A percentile compares a stretch with the other conserved stretches of the same genome.
Evolutionary conservation across 2,797 vertebrate genomes (phyloP).

Genomic region (Furcifer pardalis): DNA sequence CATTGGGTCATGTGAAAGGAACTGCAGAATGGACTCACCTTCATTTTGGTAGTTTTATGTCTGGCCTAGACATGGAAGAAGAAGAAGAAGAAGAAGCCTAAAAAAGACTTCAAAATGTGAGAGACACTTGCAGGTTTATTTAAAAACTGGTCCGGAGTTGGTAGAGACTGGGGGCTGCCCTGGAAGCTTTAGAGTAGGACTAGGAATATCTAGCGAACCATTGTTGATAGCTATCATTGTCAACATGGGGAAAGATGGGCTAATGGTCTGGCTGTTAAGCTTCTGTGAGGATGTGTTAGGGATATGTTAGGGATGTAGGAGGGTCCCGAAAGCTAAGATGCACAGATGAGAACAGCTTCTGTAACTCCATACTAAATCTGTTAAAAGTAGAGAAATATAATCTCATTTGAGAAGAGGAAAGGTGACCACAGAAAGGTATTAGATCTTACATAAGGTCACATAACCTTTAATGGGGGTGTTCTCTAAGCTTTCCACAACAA

Average conservation of each 20-base stretch:
- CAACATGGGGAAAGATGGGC: not conserved
- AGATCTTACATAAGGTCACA: not conserved
- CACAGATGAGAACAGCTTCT: not conserved
- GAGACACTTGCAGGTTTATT: too few species aligned
- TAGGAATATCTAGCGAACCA: too few species aligned
- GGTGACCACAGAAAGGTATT: constrained; percentile 11
- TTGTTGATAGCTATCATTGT: too few species aligned
- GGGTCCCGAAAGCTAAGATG: not conserved
- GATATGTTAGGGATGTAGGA: not conserved
- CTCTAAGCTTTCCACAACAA: not conserved
- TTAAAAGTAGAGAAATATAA: not conserved
- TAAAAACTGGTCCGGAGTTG: too few species aligned
- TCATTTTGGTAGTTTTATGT: too few species aligned
- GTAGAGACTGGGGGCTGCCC: too few species aligned
- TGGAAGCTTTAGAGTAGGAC: too few species aligned
- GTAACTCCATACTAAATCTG: not conserved
- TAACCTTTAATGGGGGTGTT: not conserved
- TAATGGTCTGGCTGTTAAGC: not conserved
- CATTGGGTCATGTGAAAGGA: too few species aligned
- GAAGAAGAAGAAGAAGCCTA: too few species aligned
- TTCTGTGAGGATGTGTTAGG: not conserved
- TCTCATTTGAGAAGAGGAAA: not conserved
- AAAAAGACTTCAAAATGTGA: too few species aligned
- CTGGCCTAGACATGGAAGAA: too few species aligned
- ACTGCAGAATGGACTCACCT: too few species aligned